Percentiles rank a stretch among this genome's conserved stretches.
phyloP scores from a whole-genome alignment of 2,888 invertebrate genomes.

The Cheiracanthium punctorium region DNA sequence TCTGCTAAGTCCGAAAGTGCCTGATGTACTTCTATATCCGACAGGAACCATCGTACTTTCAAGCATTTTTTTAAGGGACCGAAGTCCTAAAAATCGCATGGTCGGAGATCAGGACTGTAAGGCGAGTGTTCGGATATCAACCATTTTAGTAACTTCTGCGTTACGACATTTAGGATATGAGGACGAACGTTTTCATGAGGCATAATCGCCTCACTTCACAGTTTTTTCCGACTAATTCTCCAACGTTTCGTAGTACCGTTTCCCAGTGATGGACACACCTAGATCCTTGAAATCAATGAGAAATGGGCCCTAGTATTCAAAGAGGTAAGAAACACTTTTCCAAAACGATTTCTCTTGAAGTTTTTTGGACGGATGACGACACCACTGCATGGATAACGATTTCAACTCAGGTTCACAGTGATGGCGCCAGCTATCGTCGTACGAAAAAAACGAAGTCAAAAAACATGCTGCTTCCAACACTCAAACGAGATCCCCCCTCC shows the following conservation, averaged over 20 bases:
- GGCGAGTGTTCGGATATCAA: neutral
- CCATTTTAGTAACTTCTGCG: neutral
- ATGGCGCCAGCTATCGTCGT: too few relatives aligned
- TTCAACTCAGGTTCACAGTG: constrained; percentile 10
- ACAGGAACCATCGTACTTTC: neutral
- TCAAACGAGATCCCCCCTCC: too few relatives aligned
- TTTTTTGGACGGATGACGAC: neutral
- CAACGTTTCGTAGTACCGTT: neutral
- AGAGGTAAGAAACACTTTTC: neutral
- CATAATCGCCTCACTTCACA: neutral
- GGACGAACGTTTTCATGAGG: neutral
- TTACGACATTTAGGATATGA: neutral
- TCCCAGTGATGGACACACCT: too few relatives aligned
- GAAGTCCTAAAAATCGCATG: neutral
- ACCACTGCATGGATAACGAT: neutral
- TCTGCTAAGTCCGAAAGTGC: neutral
- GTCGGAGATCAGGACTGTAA: neutral
- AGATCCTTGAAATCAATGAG: neutral
- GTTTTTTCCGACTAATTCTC: neutral
- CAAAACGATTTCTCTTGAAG: neutral
- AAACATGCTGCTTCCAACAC: too few relatives aligned
- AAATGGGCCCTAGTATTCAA: neutral
- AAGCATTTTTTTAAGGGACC: neutral
- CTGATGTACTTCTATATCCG: neutral
- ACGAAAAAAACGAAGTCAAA: too few relatives aligned